phyloP scores from a whole-genome alignment of 23 tunicate genomes.

The Aplidium turbinatum region DNA sequence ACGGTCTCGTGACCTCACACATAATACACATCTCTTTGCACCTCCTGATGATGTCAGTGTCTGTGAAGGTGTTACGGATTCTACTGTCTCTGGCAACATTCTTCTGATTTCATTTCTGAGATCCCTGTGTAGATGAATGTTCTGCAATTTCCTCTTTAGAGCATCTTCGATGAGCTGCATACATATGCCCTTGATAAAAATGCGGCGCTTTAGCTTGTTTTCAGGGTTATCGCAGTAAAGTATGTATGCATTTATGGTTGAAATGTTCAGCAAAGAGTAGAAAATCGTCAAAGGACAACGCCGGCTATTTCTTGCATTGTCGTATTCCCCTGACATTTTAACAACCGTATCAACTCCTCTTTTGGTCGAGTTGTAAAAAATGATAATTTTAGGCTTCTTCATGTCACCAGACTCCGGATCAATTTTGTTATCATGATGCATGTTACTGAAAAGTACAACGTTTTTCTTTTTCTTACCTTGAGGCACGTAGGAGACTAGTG shows the following conservation, averaged over 20 bases:
- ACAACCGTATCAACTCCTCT: conserved; percentile 11
- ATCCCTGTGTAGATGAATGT: neutral
- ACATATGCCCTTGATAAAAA: conserved; percentile 8
- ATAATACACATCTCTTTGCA: conserved; percentile 6
- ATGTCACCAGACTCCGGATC: conserved; percentile 3
- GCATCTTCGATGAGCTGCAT: conserved; percentile 1
- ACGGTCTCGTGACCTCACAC: no score
- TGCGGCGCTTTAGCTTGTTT: conserved; percentile 12
- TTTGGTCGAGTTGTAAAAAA: conserved; percentile 8
- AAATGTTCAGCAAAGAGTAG: conserved; percentile 12
- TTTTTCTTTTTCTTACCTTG: neutral
- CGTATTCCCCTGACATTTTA: neutral
- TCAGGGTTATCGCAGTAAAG: conserved; percentile 7
- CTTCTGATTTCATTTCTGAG: conserved; percentile 3
- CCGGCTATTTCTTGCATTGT: conserved; percentile 9
- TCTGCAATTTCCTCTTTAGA: conserved; percentile 8
- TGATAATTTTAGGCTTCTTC: conserved; percentile 27
- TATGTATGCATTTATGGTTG: conserved; percentile 3
- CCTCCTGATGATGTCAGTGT: neutral
- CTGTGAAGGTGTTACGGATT: neutral
- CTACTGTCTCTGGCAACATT: neutral
- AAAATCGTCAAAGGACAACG: conserved; percentile 11
- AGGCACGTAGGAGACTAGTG: conserved; percentile 25
- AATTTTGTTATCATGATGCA: conserved; percentile 21
- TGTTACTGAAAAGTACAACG: conserved; percentile 7